Base-by-base conservation (phyloP, 2,797 vertebrate genomes). In the Acanthopagrus latus region DNA sequence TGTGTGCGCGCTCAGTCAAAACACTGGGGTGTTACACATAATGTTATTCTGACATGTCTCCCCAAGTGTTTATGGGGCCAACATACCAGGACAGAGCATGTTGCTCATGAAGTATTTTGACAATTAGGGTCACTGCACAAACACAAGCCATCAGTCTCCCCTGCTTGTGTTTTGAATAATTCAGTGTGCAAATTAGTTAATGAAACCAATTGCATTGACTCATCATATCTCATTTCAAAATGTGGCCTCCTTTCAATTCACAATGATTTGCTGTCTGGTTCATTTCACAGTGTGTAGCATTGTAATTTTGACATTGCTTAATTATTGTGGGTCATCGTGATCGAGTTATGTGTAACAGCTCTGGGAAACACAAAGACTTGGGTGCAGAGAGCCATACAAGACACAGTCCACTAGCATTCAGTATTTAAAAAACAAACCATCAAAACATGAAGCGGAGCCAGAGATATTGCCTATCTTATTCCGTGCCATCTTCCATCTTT, bases 141-240 rank as follows among this genome's bases (percentile, higher is more conserved):
- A 95, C 92, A 94, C 79, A 88, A 92, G 77, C 68, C 92, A 90
- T 95, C 81, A 76, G 75, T 93, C 94, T 93, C 89, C 90, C 69
- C 7, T 93, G 93, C 93, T 94, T 95, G 94, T 92, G 88, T 93
- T 93, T 93, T 95, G 93, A 96, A 96, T 96, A 95, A 96, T 95
- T 95, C 92, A 94, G 86, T 75, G 64, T 92, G 92, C 80, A 83
- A 93, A 94, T 95, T 92, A 95, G 93, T 95, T 95, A 95, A 88
- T 79, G 87, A 94, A 93, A 94, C 93, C 92, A 92, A 92, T 84
- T 90, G 90, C 68, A 88, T 64, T 90, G 94, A 93, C 89, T 93
- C 89, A 63, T 93, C 78, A 91, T 95, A 94, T 93, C 92, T 93
- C 90, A 93, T 94, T 94, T 90, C 86, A 92, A 82, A 10, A 83